Percentiles rank a stretch among this genome's conserved stretches.
Conservation (phyloP, 2,113 vertebrate species). For the Gymnobelideus leadbeateri region DNA sequence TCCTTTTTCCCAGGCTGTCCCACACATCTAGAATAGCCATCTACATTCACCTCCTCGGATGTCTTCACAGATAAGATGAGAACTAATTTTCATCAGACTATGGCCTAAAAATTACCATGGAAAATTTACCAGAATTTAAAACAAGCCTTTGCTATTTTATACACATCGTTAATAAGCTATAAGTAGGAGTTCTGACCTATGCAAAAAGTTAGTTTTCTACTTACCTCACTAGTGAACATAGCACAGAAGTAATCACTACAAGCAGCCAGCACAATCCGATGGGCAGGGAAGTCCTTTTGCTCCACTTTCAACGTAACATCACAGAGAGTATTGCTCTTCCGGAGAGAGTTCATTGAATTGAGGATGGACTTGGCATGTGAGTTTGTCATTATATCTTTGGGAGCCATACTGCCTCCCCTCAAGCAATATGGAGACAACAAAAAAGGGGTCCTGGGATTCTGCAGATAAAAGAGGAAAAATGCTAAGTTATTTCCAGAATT, state of each 20-base stretch:
- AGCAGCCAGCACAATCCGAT: conserved; percentile 97
- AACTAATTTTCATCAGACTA: not conserved
- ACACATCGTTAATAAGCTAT: not conserved
- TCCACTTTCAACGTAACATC: conserved; percentile 97
- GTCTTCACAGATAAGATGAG: not conserved
- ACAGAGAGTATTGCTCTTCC: conserved; percentile 98
- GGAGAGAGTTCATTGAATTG: conserved; percentile 97
- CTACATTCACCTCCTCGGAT: not conserved
- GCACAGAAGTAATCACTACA: conserved; percentile 99
- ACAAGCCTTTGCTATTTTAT: not conserved
- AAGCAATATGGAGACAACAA: conserved; percentile 65
- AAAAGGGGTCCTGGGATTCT: conserved; percentile 44
- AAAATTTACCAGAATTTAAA: not conserved
- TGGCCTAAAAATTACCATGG: not conserved
- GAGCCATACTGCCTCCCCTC: conserved; percentile 90
- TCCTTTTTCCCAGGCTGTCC: not conserved
- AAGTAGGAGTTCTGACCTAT: not conserved
- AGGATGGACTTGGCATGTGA: conserved; percentile 99
- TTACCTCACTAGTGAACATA: conserved; percentile 99
- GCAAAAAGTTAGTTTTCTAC: conserved; percentile 23
- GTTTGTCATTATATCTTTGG: conserved; percentile 99
- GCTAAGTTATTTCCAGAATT: not conserved
- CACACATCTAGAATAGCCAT: not conserved
- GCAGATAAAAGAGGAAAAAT: conserved; percentile 15
- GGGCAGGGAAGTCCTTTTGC: conserved; percentile 96